Evolutionary conservation across 2,888 invertebrate genomes (phyloP).

Genomic region (Muschampia plurimacula): DNA sequence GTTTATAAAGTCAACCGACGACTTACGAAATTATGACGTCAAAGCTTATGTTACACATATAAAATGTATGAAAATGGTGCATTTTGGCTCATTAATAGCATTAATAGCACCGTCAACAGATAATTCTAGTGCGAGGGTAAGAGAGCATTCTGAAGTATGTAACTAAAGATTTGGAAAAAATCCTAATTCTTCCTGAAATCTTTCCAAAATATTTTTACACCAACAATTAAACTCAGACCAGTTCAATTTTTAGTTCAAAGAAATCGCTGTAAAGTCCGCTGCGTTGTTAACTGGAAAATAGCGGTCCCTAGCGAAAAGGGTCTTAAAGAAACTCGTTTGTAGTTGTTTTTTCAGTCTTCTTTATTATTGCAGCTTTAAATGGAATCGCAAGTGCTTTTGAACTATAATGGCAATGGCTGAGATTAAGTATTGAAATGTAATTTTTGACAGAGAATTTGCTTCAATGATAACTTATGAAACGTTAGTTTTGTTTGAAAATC

Average conservation of each 20-base stretch:
- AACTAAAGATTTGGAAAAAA: too few species aligned
- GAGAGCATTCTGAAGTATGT: too few species aligned
- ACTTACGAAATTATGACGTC: too few species aligned
- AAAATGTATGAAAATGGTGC: too few species aligned
- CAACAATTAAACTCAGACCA: constrained; percentile 14
- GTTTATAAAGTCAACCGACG: too few species aligned
- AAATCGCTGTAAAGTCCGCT: constrained; percentile 20
- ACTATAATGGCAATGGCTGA: background rate
- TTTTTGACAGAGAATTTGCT: background rate
- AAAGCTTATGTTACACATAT: too few species aligned
- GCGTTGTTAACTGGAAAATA: constrained; percentile 31
- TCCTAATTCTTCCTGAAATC: too few species aligned
- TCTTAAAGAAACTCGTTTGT: constrained; percentile 26
- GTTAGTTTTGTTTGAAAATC: too few species aligned
- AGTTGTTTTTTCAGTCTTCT: constrained; percentile 15
- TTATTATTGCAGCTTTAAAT: constrained; percentile 24
- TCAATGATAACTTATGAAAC: background rate
- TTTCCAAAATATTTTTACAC: background rate
- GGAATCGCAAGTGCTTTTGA: constrained; percentile 7
- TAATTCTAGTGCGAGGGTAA: too few species aligned
- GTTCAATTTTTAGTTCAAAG: constrained; percentile 25
- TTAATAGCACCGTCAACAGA: too few species aligned
- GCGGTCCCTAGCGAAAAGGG: constrained; percentile 17
- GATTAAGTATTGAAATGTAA: background rate
- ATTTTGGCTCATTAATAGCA: too few species aligned